Base-by-base conservation (phyloP, 1,140 invertebrate genomes). In the Drosophila tropicalis region DNA sequence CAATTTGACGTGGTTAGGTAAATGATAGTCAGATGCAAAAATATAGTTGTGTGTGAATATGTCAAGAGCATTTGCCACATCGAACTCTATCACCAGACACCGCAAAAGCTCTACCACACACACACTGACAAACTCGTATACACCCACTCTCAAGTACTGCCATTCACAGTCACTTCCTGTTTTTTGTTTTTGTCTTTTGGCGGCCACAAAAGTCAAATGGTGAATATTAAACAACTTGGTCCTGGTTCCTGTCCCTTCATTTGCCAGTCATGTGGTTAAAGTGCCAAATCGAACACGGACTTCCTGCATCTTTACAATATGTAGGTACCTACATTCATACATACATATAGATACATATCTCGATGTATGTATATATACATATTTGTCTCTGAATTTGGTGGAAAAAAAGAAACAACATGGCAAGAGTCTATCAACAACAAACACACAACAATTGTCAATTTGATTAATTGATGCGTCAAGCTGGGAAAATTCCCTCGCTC, bases 181-280 rank as follows among this genome's bases (percentile, higher is more conserved):
- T 72, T 72, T 72, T 78, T 76, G 66, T 76, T 72, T 72, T 78
- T 76, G 66, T 76, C 17, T 62, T 67, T 54, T 51, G 17, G 54
- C 55, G 63, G 62, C 62, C 68, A 66, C 69, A 78, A 78, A 65
- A 78, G 76, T 78, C 76, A 78, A 78, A 72, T 47, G 69, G 40
- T 64, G 76, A 55, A 79, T 79, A 78, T 78, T 79, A 72, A 79
- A 78, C 76, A 78, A 78, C 74, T 78, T 62, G 36, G 73, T 15
- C 62, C 47, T 13, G 12, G 10, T 39, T 13, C 36, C 36, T 39
- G 36, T 39, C 36, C 47, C 36, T 61, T 22, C 44, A 51, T 51
- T 51, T 51, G 44, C 44, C n/a, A 51, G 66, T 25, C 60, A 41
- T 62, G 58, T 25, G 69, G 22, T 25, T 60, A 76, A 76, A 63